Evolutionary conservation across 1,140 invertebrate genomes (phyloP), one percentile per base, ranked within the genome.

Genomic region (Oedothorax gibbosus): DNA sequence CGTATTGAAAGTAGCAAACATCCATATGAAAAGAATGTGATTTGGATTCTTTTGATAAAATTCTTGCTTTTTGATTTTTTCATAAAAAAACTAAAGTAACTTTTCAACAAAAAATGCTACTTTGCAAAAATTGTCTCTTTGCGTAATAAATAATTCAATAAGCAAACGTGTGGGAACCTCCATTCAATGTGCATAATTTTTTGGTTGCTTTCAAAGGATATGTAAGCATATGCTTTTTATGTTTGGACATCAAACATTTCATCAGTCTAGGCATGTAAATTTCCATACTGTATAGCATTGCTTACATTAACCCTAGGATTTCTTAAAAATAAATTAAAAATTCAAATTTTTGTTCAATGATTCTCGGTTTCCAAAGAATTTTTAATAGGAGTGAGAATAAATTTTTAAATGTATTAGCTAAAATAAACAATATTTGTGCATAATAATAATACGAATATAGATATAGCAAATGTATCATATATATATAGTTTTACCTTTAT

Each of bases 131-230:
- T n/a, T 81, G 78, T 82, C 79, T 73, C 56, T 82, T 72, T 18
- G 54, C 6, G 69, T 82, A 50, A 82, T 82, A 82, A 82, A 82
- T 82, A 73, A 82, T 82, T 82, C 80, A 82, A 73, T 82, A 82
- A 82, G 69, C 50, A 64, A 82, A 82, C 80, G 62, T 71, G 21
- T 53, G 20, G 53, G 18, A 49, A 82, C 57, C 64, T 82, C 20
- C n/a, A 82, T 66, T 60, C 54, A 54, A 73, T 35, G 68, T 82
- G 69, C 80, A 73, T 82, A 82, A 82, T 82, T 82, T 35, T 82
- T 73, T 82, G 68, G 72, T 66, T 15, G 35, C 75, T 77, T 77
- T 62, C 64, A 18, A 64, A 18, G 53, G 54, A 60, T 75, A 57
- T 62, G 21, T 62, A 77, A 62, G 57, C 64, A 77, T 60, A n/a